Conservation (phyloP, 1,140 invertebrate genomes). For the Paraescarpia echinospica region DNA sequence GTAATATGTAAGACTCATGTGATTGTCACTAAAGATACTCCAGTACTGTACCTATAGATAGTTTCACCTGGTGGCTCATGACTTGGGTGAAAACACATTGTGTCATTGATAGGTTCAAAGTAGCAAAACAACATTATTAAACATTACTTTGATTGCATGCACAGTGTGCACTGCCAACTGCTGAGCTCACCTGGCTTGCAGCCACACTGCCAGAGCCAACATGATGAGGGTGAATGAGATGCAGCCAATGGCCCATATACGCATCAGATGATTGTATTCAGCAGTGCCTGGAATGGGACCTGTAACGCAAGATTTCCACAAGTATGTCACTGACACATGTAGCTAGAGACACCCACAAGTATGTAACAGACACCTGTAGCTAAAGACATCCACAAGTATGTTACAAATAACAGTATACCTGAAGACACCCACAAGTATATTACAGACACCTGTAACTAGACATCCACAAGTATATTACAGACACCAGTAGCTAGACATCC, state of each 20-base stretch:
- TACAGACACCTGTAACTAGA: no score
- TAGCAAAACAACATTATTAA: background rate
- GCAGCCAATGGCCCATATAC: background rate
- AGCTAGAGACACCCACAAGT: no score
- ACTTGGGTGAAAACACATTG: background rate
- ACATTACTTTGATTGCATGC: background rate
- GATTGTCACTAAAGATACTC: background rate
- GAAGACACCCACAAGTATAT: no score
- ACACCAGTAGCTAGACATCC: background rate
- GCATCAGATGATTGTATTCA: background rate
- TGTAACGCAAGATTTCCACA: no score
- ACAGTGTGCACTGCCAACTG: background rate
- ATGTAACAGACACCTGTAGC: background rate
- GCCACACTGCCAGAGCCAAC: background rate
- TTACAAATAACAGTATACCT: background rate
- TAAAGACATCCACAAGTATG: background rate
- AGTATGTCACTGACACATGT: no score
- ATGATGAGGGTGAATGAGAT: background rate
- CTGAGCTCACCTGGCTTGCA: background rate
- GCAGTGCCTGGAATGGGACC: background rate
- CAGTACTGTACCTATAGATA: background rate
- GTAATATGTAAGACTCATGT: background rate
- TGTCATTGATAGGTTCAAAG: background rate
- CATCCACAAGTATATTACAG: no score
- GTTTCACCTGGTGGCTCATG: background rate